Evolutionary conservation across 2,113 vertebrate species (phyloP).

Genomic region (Sigmodon hispidus): DNA sequence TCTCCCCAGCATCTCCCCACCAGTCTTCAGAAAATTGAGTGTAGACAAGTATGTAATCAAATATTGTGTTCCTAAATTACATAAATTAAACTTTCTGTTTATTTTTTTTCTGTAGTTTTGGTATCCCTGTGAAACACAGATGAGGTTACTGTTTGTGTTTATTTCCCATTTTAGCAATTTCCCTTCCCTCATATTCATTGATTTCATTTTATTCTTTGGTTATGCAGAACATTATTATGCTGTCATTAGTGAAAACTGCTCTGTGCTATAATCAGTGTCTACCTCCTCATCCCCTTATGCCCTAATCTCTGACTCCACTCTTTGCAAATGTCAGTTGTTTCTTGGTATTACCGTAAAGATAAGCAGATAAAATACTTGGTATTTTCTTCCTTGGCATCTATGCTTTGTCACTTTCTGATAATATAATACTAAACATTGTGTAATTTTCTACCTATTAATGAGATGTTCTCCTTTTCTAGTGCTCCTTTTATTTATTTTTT

Average conservation of each 20-base stretch:
- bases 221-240: not conserved
- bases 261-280: not conserved
- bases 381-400: conserved; percentile 21
- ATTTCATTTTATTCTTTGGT: conserved; percentile 36
- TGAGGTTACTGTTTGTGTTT: conserved; percentile 32
- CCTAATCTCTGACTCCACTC: not conserved
- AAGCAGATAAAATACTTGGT: not conserved
- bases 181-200: not conserved
- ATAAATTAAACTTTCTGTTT: not conserved
- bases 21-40: not conserved
- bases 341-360: conserved; percentile 1
- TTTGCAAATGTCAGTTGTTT: not conserved
- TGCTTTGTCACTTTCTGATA: not conserved
- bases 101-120: not conserved
- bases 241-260: conserved; percentile 32
- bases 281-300: not conserved
- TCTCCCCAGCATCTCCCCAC: not conserved
- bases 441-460: not conserved
- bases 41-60: not conserved
- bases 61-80: not conserved
- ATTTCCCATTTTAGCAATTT: not conserved
- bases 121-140: conserved; percentile 11
- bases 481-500: not conserved
- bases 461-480: not conserved
- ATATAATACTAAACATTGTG: not conserved